phyloP scores from a whole-genome alignment of 2,113 vertebrate species.

The Scopus umbretta region DNA sequence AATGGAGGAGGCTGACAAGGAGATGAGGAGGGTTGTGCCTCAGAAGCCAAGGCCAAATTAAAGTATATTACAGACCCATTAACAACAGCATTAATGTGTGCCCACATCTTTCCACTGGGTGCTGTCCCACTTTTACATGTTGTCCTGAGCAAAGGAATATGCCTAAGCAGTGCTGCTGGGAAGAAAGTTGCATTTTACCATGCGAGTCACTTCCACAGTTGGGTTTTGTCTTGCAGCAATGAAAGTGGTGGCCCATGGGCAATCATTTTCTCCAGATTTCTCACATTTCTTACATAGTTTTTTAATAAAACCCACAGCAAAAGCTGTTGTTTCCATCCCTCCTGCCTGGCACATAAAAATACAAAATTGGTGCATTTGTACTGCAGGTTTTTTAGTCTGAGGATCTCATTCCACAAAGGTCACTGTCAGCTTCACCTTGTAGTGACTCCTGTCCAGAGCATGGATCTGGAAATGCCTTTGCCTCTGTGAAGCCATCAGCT shows the following conservation, averaged over 20 bases:
- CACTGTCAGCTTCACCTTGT: background rate
- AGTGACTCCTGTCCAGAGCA: background rate
- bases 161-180: background rate
- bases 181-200: background rate
- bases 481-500: background rate
- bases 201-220: background rate
- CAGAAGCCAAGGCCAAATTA: background rate
- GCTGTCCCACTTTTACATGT: background rate
- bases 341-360: background rate
- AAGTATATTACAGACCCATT: background rate
- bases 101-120: background rate
- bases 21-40: background rate
- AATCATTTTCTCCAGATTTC: background rate
- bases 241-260: background rate
- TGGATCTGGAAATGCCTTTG: background rate
- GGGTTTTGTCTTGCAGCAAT: background rate
- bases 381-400: background rate
- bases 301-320: background rate
- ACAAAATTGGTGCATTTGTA: background rate
- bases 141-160: background rate
- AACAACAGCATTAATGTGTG: background rate
- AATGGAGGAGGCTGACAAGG: background rate
- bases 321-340: background rate
- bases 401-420: background rate
- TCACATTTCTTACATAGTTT: background rate